Evolutionary conservation across 2,797 vertebrate genomes (phyloP), one percentile per base, ranked within the genome.

Genomic region (Rhynchonycteris naso): DNA sequence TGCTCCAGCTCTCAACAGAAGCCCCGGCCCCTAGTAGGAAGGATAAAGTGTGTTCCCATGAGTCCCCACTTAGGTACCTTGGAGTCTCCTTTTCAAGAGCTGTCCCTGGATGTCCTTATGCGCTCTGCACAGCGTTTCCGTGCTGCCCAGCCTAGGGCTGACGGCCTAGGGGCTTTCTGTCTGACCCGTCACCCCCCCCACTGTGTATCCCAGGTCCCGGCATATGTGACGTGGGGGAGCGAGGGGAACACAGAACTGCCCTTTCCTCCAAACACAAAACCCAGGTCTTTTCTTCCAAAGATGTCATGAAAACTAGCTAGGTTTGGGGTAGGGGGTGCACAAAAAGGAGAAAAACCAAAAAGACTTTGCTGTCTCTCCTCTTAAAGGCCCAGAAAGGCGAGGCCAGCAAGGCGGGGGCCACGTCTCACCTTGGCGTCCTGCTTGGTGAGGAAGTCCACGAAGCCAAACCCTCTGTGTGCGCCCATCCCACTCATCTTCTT

Each of bases 401-500:
- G 30, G 33, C 22, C 12, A n/a, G 14, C 24, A 7, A 18, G 26
- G 0, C 2, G 22, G 15, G 33, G 16, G 30, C 14, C 2, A 1
- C 61, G 47, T 33, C 98, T 98, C 97, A 99, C 99, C 99, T 99
- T 99, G 3, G 99, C 99, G 6, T 99, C 99, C 97, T 99, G 99
- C 97, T 99, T 99, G 56, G 99, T 99, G 96, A 99, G 92, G 93
- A 99, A 99, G 98, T 99, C 99, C 96, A 99, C 98, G 10, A 99
- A 99, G 33, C 99, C 99, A 76, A 99, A 99, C 58, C 99, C 99
- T 50, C 99, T 97, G 96, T 99, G 99, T 0, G 98, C 94, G 30
- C 99, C 99, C 0, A 99, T 98, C 84, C 99, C 99, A 1, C 99
- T 98, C 94, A 99, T 98, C 97, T 99, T 99, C 98, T 99, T 99